These are phyloP conservation scores for Nibea coibor DNA, from an alignment of 2,113 vertebrate species.

Conservation along the genomic window DNA sequence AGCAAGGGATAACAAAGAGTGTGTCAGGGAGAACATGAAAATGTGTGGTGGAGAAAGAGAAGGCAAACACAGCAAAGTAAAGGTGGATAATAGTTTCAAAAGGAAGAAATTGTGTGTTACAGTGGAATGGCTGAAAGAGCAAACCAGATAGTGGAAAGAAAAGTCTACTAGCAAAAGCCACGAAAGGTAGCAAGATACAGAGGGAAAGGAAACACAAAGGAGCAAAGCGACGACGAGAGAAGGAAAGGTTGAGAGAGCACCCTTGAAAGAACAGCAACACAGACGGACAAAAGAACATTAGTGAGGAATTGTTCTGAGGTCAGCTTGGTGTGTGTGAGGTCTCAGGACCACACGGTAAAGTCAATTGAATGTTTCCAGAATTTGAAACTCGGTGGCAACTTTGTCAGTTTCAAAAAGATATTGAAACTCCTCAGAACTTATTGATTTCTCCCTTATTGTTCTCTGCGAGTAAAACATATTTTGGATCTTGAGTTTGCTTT, in stretches of 20 bases:
- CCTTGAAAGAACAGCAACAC: not conserved
- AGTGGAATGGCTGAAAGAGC: constrained; percentile 9
- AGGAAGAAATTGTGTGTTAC: not conserved
- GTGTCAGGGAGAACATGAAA: not conserved
- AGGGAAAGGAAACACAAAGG: constrained; percentile 6
- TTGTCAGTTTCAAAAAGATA: too few species aligned
- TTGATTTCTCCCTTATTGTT: too few species aligned
- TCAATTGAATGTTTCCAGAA: not conserved
- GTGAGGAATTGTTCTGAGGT: not conserved
- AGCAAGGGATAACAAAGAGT: not conserved
- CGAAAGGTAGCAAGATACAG: not conserved
- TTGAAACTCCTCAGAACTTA: too few species aligned
- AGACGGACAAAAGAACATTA: not conserved
- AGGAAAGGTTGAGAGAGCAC: constrained; percentile 10
- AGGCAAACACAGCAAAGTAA: not conserved
- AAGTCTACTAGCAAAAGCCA: not conserved
- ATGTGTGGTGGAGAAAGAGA: not conserved
- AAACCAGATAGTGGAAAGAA: constrained; percentile 5
- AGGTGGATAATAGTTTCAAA: not conserved
- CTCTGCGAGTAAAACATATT: too few species aligned
- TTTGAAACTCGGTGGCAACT: not conserved
- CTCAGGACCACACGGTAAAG: not conserved
- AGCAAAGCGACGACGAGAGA: constrained; percentile 5
- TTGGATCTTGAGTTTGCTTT: too few species aligned
- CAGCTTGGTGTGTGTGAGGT: not conserved